A percentile compares a stretch with the other conserved stretches of the same genome.
Evolutionary conservation across 2,113 vertebrate species (phyloP).

Genomic region (Peromyscus leucopus): DNA sequence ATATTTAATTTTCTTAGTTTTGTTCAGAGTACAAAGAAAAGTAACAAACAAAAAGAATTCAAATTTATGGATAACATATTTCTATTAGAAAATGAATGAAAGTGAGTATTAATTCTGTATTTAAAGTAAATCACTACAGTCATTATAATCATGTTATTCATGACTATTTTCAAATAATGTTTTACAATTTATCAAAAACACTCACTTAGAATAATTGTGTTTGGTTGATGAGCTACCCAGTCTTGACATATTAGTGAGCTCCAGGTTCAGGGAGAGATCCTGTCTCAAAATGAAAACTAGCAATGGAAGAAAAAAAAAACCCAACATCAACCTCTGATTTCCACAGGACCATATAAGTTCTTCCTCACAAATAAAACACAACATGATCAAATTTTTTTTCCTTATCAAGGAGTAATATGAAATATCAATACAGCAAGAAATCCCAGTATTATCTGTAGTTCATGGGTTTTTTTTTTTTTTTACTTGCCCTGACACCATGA

Average conservation of each 20-base stretch:
- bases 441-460: constrained; percentile 39
- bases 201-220: background rate
- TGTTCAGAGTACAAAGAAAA: background rate
- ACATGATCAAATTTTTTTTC: background rate
- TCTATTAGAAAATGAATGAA: background rate
- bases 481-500: constrained; percentile 64
- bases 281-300: background rate
- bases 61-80: background rate
- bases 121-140: background rate
- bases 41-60: background rate
- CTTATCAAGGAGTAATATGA: constrained; percentile 65
- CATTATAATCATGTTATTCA: background rate
- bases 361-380: background rate
- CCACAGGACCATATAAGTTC: background rate
- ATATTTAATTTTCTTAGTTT: background rate
- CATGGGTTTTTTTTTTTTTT: background rate
- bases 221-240: background rate
- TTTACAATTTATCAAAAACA: constrained; percentile 41
- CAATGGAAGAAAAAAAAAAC: background rate
- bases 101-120: background rate
- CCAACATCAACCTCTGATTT: no score
- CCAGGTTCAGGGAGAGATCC: no score
- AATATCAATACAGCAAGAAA: constrained; percentile 68
- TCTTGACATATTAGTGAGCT: background rate
- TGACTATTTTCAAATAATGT: background rate